Conservation (phyloP, 2,113 vertebrate species). For the Oriolus oriolus region DNA sequence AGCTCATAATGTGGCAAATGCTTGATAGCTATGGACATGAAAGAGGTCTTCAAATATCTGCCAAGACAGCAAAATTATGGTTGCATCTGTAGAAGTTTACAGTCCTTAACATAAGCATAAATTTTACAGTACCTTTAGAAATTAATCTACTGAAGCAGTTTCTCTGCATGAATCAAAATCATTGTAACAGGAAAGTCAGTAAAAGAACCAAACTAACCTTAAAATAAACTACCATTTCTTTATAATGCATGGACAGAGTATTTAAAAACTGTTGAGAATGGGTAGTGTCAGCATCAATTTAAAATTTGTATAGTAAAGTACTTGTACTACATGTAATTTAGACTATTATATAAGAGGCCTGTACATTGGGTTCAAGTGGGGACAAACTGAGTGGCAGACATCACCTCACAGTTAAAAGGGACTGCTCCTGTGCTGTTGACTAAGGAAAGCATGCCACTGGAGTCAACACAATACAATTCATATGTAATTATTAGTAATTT, state of each 20-base stretch:
- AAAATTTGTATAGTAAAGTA: background rate
- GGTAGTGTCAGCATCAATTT: background rate
- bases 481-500: background rate
- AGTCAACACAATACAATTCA: background rate
- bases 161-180: background rate
- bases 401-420: background rate
- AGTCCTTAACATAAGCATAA: background rate
- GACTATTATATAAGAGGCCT: background rate
- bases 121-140: constrained; percentile 1
- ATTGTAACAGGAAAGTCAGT: background rate
- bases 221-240: background rate
- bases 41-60: background rate
- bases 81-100: background rate
- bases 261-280: background rate
- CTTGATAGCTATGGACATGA: background rate
- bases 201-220: background rate
- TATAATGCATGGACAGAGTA: background rate
- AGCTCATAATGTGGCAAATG: background rate
- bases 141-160: background rate
- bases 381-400: background rate
- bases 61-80: background rate
- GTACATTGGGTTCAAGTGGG: background rate
- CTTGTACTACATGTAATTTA: background rate
- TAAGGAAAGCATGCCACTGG: background rate
- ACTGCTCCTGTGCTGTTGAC: background rate